phyloP scores from a whole-genome alignment of 2,113 vertebrate genomes.

The Ivindomyrus marchei region DNA sequence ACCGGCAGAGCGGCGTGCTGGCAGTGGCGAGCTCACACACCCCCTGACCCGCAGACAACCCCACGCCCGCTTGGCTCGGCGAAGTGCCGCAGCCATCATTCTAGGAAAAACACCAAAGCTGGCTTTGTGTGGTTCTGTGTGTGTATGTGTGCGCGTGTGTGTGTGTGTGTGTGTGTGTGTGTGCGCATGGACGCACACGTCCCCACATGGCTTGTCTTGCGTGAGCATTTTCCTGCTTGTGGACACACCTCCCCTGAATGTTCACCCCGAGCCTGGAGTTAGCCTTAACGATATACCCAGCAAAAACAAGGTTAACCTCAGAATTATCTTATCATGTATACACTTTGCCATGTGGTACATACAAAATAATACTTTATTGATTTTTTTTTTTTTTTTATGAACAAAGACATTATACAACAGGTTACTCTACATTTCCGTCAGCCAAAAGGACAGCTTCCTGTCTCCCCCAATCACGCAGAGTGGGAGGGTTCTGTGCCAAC shows the following conservation, averaged over 20 bases:
- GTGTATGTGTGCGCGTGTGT: neutral
- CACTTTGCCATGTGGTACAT: constrained; percentile 13
- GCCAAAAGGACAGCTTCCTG: constrained; percentile 88
- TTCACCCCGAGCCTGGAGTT: too few relatives aligned
- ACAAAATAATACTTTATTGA: constrained; percentile 54
- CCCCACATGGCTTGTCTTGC: neutral
- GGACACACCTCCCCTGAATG: neutral
- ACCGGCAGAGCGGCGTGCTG: constrained; percentile 33
- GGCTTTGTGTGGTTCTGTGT: neutral
- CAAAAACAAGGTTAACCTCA: neutral
- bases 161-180: rapidly evolving
- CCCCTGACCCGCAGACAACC: constrained; percentile 39
- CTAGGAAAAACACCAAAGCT: constrained; percentile 27
- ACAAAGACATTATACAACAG: constrained; percentile 10
- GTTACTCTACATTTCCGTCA: constrained; percentile 82
- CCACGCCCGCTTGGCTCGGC: neutral
- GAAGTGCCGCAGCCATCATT: constrained; percentile 4
- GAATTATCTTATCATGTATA: neutral
- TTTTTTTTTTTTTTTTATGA: constrained; percentile 14
- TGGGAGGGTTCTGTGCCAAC: constrained; percentile 87
- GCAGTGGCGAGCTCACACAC: constrained; percentile 15
- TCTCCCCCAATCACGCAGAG: constrained; percentile 84
- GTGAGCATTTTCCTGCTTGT: neutral
- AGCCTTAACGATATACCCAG: neutral
- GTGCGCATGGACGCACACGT: too few relatives aligned